Percentiles rank a stretch among this genome's conserved stretches.
Conservation (phyloP, 2,797 vertebrate genomes). For the Manis javanica region DNA sequence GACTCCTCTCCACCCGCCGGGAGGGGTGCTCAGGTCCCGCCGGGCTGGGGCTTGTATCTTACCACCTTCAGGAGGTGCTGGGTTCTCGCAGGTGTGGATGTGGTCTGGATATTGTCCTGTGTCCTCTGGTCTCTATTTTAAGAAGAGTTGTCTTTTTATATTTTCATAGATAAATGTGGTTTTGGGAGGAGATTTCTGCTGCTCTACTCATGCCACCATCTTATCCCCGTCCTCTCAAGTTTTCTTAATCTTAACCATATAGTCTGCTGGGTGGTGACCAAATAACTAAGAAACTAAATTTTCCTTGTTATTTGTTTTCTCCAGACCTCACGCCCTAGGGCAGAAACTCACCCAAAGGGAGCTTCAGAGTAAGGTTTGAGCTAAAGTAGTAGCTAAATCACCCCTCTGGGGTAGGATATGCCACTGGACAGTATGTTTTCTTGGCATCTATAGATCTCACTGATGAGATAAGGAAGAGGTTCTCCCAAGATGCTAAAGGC, state of each 20-base stretch:
- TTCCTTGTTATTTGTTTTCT: slow-evolving; percentile 37
- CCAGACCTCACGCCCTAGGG: background rate
- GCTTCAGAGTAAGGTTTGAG: slow-evolving; percentile 66
- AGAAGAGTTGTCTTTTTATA: too few relatives aligned
- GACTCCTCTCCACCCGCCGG: too few relatives aligned
- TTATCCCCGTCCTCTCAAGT: background rate
- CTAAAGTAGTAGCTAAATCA: slow-evolving; percentile 50
- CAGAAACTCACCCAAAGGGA: background rate
- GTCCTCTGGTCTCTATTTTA: too few relatives aligned
- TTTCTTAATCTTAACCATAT: slow-evolving; percentile 61
- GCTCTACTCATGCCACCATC: too few relatives aligned
- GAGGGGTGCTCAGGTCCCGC: too few relatives aligned
- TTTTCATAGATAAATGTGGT: too few relatives aligned
- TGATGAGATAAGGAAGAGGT: slow-evolving; percentile 57
- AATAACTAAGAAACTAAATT: slow-evolving; percentile 68
- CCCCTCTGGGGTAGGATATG: slow-evolving; percentile 50
- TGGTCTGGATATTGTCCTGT: too few relatives aligned
- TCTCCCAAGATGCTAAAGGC: background rate
- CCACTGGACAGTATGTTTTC: slow-evolving; percentile 39
- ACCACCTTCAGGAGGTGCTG: too few relatives aligned
- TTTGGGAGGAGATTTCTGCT: too few relatives aligned
- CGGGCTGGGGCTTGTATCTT: too few relatives aligned
- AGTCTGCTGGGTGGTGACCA: slow-evolving; percentile 38
- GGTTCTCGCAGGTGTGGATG: too few relatives aligned
- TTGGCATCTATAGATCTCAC: slow-evolving; percentile 65